Conservation (phyloP, 2,797 vertebrate genomes). For the Danio kyathit region DNA sequence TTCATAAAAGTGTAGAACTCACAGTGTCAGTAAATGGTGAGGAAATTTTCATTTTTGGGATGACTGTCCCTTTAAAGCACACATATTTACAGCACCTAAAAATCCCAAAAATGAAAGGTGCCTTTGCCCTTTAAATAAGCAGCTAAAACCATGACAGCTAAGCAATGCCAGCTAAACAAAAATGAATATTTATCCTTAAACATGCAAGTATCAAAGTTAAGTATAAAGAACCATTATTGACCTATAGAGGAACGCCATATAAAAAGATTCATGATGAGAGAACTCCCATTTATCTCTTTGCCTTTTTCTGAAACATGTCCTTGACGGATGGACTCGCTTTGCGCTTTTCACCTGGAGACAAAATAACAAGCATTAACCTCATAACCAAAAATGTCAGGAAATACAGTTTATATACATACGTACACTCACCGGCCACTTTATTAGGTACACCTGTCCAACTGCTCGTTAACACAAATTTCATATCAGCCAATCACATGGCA, state of each 20-base stretch:
- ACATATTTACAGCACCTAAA: conserved; percentile 7
- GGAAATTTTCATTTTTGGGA: no score
- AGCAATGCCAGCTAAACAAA: neutral
- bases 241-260: neutral
- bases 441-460: no score
- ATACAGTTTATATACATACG: neutral
- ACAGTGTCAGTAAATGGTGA: no score
- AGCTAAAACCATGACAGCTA: neutral
- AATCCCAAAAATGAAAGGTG: neutral
- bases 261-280: neutral
- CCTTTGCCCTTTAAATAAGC: no score
- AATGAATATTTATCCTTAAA: neutral
- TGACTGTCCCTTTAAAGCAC: neutral
- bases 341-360: conserved; percentile 71
- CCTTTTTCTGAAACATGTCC: conserved; percentile 72
- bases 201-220: neutral
- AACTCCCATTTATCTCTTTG: conserved; percentile 3
- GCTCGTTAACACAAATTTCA: no score
- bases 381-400: neutral
- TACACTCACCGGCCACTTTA: no score
- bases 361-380: conserved; percentile 7
- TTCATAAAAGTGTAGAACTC: no score
- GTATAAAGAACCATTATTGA: neutral
- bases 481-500: no score
- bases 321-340: conserved; percentile 60